These are phyloP conservation scores for Peribatodes rhomboidaria DNA, from an alignment of 2,888 invertebrate genomes.

Conservation along the genomic window DNA sequence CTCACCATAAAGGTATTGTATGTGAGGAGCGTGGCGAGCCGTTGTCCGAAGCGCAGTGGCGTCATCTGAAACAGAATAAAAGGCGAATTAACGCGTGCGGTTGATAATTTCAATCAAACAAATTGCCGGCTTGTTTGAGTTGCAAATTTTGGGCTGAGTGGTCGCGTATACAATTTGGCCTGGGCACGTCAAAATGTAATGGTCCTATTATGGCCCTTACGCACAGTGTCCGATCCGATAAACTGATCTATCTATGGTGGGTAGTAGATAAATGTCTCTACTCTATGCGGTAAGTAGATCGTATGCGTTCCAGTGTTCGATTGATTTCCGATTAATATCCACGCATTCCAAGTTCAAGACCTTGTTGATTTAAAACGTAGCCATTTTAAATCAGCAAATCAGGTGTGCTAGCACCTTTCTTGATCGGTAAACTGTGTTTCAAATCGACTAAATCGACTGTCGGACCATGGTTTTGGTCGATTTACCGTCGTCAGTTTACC, in stretches of 20 bases:
- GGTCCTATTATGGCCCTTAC: conserved; percentile 42
- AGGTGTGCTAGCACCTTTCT: too few species aligned
- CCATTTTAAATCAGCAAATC: too few species aligned
- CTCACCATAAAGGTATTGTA: conserved; percentile 74
- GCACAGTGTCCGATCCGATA: neutral
- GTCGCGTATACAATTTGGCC: conserved; percentile 53
- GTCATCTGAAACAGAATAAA: conserved; percentile 72
- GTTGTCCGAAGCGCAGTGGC: conserved; percentile 61
- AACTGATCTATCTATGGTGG: neutral
- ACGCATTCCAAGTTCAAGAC: too few species aligned
- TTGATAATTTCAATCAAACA: conserved; percentile 61
- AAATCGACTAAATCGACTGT: too few species aligned
- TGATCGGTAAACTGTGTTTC: too few species aligned
- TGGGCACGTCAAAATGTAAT: conserved; percentile 46
- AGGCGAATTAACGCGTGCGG: conserved; percentile 51
- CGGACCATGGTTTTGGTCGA: too few species aligned
- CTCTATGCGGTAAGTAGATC: neutral
- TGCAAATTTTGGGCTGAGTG: conserved; percentile 58
- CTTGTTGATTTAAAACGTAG: too few species aligned
- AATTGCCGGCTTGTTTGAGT: conserved; percentile 64
- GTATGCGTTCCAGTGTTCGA: neutral
- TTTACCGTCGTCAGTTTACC: too few species aligned
- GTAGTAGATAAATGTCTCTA: too few species aligned
- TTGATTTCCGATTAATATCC: too few species aligned
- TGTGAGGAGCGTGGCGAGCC: conserved; percentile 64